A percentile compares a stretch with the other conserved stretches of the same genome.
Evolutionary conservation across 2,113 vertebrate species (phyloP).

Genomic region (Elaphurus davidianus): DNA sequence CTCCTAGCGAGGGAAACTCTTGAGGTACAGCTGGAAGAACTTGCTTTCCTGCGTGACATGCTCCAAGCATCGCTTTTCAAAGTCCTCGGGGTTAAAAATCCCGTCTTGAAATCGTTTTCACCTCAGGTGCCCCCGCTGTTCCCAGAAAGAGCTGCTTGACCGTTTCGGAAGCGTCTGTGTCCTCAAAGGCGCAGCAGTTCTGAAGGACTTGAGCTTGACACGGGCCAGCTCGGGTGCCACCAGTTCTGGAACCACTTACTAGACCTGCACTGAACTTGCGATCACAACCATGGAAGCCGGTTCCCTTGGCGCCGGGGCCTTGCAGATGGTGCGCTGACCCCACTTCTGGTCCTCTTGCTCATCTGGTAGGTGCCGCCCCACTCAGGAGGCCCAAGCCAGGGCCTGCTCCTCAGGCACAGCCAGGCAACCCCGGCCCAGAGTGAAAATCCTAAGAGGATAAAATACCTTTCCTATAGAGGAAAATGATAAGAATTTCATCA

Average conservation of each 20-base stretch:
- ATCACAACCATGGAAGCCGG: background rate
- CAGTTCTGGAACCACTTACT: background rate
- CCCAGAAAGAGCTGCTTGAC: background rate
- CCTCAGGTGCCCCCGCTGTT: accelerated
- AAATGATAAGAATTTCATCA: background rate
- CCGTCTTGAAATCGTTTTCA: background rate
- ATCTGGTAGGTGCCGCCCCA: background rate
- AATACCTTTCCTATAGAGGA: background rate
- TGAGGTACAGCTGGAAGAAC: background rate
- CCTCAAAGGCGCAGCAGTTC: background rate
- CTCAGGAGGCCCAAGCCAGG: background rate
- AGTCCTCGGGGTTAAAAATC: background rate
- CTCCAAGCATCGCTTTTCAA: background rate
- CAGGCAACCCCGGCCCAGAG: background rate
- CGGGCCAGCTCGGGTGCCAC: accelerated
- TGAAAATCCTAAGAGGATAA: background rate
- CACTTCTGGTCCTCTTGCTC: background rate
- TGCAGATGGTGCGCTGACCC: background rate
- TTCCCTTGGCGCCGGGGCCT: background rate
- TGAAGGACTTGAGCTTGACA: background rate
- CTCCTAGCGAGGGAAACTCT: background rate
- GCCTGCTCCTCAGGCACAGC: background rate
- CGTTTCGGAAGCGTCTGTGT: background rate
- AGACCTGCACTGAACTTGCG: background rate
- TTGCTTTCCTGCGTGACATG: background rate